Percentiles rank a stretch among this genome's conserved stretches.
phyloP scores from a whole-genome alignment of 2,797 vertebrate genomes.

The Toxotes lorentzi region DNA sequence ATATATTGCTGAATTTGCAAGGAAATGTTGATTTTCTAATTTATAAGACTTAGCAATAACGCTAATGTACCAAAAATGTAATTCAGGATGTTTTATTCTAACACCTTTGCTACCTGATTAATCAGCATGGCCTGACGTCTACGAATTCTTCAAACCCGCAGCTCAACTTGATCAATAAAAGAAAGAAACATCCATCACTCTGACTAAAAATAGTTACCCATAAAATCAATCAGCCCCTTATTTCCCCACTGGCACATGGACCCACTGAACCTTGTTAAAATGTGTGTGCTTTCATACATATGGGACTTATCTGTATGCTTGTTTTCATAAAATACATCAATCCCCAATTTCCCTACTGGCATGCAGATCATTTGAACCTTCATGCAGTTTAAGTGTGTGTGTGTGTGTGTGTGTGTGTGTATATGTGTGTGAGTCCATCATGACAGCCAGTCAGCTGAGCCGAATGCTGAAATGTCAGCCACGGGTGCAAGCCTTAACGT shows the following conservation, averaged over 20 bases:
- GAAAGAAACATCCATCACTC: slow-evolving; percentile 83
- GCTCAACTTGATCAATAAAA: slow-evolving; percentile 80
- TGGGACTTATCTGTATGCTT: slow-evolving; percentile 34
- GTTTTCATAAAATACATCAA: slow-evolving; percentile 61
- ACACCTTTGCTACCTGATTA: slow-evolving; percentile 71
- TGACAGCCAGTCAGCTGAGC: slow-evolving; percentile 75
- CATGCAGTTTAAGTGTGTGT: slow-evolving; percentile 36
- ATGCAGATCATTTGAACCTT: slow-evolving; percentile 48
- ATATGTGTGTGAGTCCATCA: slow-evolving; percentile 38
- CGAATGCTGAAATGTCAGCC: slow-evolving; percentile 74
- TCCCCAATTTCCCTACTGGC: slow-evolving; percentile 55
- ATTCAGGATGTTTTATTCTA: slow-evolving; percentile 70
- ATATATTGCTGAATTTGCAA: slow-evolving; percentile 76
- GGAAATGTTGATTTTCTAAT: slow-evolving; percentile 70
- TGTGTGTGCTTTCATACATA: slow-evolving; percentile 49
- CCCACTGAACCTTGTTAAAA: slow-evolving; percentile 63
- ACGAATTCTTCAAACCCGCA: slow-evolving; percentile 68
- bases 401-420: slow-evolving; percentile 2
- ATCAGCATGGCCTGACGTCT: slow-evolving; percentile 64
- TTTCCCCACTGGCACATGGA: slow-evolving; percentile 71
- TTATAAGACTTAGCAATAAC: slow-evolving; percentile 78
- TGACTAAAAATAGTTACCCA: slow-evolving; percentile 81
- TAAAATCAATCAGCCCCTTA: slow-evolving; percentile 79
- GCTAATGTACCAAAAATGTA: slow-evolving; percentile 77
- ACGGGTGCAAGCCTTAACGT: slow-evolving; percentile 71